Base-by-base conservation (phyloP, 2,797 vertebrate genomes). In the Babyrousa celebensis region DNA sequence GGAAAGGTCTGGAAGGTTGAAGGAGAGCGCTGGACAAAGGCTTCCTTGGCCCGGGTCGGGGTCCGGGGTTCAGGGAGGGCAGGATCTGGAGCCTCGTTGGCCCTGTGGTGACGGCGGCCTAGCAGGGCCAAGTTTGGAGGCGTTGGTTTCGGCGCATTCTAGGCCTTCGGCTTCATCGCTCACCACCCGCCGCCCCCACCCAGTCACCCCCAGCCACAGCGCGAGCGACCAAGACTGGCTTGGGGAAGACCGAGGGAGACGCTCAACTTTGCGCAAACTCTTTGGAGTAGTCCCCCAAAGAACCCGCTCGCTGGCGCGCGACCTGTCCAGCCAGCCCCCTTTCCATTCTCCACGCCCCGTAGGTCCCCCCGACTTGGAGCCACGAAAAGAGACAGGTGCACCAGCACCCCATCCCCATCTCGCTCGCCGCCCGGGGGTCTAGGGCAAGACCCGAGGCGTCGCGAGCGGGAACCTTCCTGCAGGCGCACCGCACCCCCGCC, bases 181-280 rank as follows among this genome's bases (percentile, higher is more conserved):
- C 52, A 8, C n/a, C 62, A 15, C 20, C 68, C 62, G 25, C 63
- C 27, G 15, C 18, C 71, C 29, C 54, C 6, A 21, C 27, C 36
- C 43, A 68, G 54, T 63, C 78, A 85, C 29, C 25, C 52, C 29
- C 52, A 32, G 21, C 43, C 21, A 0, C 20, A 48, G 27, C 21
- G 85, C 92, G 72, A 85, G 80, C n/a, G 12, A 58, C 12, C 29
- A 89, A 91, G 82, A 70, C 25, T 40, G 36, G 54, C 27, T 84
- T 83, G 58, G 36, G 83, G 52, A 94, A 7, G 56, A 71, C 6
- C 1, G 52, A 85, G 36, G 1, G 65, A 92, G 27, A 20, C 63
- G 60, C 32, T 77, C 65, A 97, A 97, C 74, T 98, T 95, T 18
- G 58, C 9, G 32, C 92, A 92, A 98, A 97, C 82, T 95, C 89